These are phyloP conservation scores for Thelaira solivaga DNA, from an alignment of 2,888 invertebrate species.

Conservation along the genomic window DNA sequence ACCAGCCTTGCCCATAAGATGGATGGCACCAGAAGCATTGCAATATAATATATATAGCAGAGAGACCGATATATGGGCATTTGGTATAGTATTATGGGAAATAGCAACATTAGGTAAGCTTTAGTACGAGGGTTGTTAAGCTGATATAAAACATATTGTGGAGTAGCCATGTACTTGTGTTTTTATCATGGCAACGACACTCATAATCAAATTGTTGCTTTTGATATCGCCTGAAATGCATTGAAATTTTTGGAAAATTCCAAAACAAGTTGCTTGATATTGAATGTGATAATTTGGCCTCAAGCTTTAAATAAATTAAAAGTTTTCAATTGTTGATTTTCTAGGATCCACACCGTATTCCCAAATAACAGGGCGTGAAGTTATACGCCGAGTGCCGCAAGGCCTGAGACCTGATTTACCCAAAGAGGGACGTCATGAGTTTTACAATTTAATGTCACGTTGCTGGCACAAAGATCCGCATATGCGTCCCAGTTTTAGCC, in stretches of 20 bases:
- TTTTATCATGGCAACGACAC: too few species aligned
- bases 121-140: too few species aligned
- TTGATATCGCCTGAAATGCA: too few species aligned
- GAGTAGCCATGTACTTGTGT: too few species aligned
- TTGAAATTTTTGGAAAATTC: too few species aligned
- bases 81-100: slow-evolving; percentile 91
- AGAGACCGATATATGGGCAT: slow-evolving; percentile 92
- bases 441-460: slow-evolving; percentile 81
- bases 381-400: slow-evolving; percentile 87
- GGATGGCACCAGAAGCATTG: slow-evolving; percentile 92
- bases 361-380: slow-evolving; percentile 89
- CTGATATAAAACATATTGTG: too few species aligned
- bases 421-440: slow-evolving; percentile 85
- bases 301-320: not conserved
- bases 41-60: slow-evolving; percentile 88
- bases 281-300: too few species aligned
- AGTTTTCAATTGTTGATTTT: not conserved
- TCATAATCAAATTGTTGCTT: too few species aligned
- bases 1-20: slow-evolving; percentile 78
- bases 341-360: slow-evolving; percentile 90
- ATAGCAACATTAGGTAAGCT: slow-evolving; percentile 87
- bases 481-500: slow-evolving; percentile 84
- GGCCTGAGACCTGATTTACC: slow-evolving; percentile 88
- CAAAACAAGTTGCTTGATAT: too few species aligned
- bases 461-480: slow-evolving; percentile 85